Evolutionary conservation across 2,888 invertebrate genomes (phyloP).

Genomic region (Tetragonula carbonaria): DNA sequence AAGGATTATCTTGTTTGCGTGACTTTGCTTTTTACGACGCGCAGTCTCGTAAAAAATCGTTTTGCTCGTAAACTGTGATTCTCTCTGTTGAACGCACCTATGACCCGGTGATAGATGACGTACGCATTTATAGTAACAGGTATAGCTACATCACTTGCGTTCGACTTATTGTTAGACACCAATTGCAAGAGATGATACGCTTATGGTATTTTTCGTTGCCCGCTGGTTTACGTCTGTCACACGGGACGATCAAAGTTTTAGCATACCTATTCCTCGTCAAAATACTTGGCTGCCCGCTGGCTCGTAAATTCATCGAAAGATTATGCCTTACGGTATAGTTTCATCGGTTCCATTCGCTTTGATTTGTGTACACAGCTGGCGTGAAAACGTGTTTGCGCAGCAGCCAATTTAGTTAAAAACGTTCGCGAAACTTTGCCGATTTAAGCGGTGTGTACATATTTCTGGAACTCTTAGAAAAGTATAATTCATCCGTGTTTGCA

Average conservation of each 20-base stretch:
- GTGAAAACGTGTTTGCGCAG: too few relatives aligned
- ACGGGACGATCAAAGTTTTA: constrained; percentile 77
- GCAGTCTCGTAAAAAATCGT: constrained; percentile 58
- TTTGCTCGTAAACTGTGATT: constrained; percentile 29
- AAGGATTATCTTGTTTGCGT: constrained; percentile 30
- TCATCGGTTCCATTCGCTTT: too few relatives aligned
- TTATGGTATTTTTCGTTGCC: constrained; percentile 84
- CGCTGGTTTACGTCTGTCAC: constrained; percentile 85
- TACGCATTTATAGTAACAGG: constrained; percentile 64
- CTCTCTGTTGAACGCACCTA: too few relatives aligned
- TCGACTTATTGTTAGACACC: constrained; percentile 63
- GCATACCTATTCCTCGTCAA: constrained; percentile 1
- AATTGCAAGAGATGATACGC: too few relatives aligned
- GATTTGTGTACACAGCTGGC: too few relatives aligned
- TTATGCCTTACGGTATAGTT: too few relatives aligned
- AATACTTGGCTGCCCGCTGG: neutral
- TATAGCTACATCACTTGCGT: constrained; percentile 76
- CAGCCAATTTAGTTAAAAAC: too few relatives aligned
- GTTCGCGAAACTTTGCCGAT: too few relatives aligned
- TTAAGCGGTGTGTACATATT: too few relatives aligned
- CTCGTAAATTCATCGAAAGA: too few relatives aligned
- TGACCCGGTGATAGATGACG: constrained; percentile 66
- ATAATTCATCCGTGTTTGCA: too few relatives aligned
- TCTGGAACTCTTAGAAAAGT: too few relatives aligned
- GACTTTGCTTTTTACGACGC: constrained; percentile 45